Conservation (phyloP, 2,888 invertebrate genomes). For the Synanthedon formicaeformis region DNA sequence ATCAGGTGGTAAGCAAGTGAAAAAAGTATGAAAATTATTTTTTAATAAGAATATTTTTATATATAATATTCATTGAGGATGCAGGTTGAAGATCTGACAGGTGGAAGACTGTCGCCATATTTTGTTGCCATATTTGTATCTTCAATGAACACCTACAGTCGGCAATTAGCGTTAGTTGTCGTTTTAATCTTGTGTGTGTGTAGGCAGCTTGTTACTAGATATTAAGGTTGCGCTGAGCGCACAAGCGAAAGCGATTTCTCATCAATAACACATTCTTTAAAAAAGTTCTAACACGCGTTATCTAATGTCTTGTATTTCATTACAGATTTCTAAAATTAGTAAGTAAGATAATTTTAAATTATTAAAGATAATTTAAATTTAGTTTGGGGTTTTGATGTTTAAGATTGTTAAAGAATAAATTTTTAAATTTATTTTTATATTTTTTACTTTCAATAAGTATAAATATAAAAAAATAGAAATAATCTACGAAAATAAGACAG, state of each 20-base stretch:
- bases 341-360: too few relatives aligned
- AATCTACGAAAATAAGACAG: too few relatives aligned
- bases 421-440: too few relatives aligned
- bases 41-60: neutral
- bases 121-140: constrained; percentile 23
- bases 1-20: neutral
- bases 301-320: too few relatives aligned
- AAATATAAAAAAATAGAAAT: too few relatives aligned
- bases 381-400: too few relatives aligned
- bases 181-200: constrained; percentile 25
- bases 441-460: too few relatives aligned
- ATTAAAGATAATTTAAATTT: too few relatives aligned
- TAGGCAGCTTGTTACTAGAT: constrained; percentile 14
- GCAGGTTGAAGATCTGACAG: constrained; percentile 24
- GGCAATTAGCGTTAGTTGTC: constrained; percentile 33
- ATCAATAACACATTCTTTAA: too few relatives aligned
- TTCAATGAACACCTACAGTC: constrained; percentile 22
- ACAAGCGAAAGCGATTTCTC: neutral
- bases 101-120: constrained; percentile 24
- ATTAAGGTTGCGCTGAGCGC: constrained; percentile 8
- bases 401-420: too few relatives aligned
- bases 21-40: neutral
- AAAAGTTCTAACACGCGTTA: too few relatives aligned
- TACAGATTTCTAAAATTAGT: too few relatives aligned
- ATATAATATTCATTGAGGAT: constrained; percentile 5